These are phyloP conservation scores for Patiria miniata DNA, from an alignment of 35 echinoderm and acorn worm genomes.

Conservation along the genomic window DNA sequence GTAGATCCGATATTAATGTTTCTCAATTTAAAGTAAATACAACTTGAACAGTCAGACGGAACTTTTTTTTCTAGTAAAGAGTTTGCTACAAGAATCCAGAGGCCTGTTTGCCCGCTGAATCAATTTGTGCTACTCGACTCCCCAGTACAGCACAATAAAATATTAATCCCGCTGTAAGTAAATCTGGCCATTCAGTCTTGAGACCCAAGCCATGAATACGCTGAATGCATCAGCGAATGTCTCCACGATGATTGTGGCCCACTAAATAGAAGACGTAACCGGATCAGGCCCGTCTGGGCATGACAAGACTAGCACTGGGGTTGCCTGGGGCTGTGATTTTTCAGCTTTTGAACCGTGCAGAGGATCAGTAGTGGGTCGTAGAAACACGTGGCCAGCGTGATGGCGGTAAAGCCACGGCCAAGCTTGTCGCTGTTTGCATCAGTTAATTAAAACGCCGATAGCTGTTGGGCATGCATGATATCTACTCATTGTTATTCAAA, in stretches of 20 bases:
- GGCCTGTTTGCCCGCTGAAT: too few species aligned
- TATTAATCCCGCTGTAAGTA: conserved; percentile 18
- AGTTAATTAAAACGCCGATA: conserved; percentile 23
- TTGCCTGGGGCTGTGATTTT: neutral
- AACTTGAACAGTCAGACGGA: too few species aligned
- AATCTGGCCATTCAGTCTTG: neutral
- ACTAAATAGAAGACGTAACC: conserved; percentile 12
- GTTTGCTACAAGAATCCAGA: too few species aligned
- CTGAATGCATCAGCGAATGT: neutral
- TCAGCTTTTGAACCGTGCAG: neutral
- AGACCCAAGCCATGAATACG: neutral
- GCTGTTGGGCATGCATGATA: neutral
- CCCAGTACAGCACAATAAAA: neutral
- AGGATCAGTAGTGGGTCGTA: neutral
- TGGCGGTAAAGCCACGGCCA: too few species aligned
- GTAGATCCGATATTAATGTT: too few species aligned
- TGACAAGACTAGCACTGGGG: neutral
- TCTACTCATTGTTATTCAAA: too few species aligned
- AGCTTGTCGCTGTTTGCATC: neutral
- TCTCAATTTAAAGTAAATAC: too few species aligned
- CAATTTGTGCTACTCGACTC: too few species aligned
- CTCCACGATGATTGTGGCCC: too few species aligned
- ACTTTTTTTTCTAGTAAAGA: too few species aligned
- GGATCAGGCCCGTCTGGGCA: neutral
- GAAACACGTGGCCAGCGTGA: neutral